phyloP scores from a whole-genome alignment of 2,797 vertebrate species.

The Lateolabrax maculatus region DNA sequence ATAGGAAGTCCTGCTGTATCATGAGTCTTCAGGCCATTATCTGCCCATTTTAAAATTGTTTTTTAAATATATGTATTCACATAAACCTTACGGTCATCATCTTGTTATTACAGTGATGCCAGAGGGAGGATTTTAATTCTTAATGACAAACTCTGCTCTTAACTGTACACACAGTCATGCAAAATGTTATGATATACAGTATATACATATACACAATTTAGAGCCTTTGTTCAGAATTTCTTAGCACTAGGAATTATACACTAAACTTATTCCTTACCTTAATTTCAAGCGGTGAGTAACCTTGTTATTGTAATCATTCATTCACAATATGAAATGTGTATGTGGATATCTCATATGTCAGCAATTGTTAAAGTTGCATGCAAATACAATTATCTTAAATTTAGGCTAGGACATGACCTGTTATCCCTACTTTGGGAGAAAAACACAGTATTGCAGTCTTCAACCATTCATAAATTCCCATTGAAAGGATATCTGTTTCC shows the following conservation, averaged over 20 bases:
- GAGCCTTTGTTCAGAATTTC: background rate
- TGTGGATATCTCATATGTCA: background rate
- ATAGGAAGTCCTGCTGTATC: background rate
- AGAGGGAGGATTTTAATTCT: conserved; percentile 25
- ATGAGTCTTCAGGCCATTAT: background rate
- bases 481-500: conserved; percentile 1
- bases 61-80: conserved; percentile 24
- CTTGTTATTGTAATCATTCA: background rate
- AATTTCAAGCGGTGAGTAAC: background rate
- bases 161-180: background rate
- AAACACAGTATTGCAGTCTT: background rate
- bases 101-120: conserved; percentile 14
- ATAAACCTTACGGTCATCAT: conserved; percentile 15
- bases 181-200: background rate
- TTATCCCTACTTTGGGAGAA: background rate
- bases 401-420: background rate
- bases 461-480: background rate
- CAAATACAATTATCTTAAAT: background rate
- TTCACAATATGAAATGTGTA: background rate
- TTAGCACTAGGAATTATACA: background rate
- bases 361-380: background rate
- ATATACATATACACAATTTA: background rate
- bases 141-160: conserved; percentile 8
- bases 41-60: background rate
- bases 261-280: background rate